Percentiles rank a stretch among this genome's conserved stretches.
phyloP scores from a whole-genome alignment of 1,140 invertebrate genomes.

The Ephestia elutella region DNA sequence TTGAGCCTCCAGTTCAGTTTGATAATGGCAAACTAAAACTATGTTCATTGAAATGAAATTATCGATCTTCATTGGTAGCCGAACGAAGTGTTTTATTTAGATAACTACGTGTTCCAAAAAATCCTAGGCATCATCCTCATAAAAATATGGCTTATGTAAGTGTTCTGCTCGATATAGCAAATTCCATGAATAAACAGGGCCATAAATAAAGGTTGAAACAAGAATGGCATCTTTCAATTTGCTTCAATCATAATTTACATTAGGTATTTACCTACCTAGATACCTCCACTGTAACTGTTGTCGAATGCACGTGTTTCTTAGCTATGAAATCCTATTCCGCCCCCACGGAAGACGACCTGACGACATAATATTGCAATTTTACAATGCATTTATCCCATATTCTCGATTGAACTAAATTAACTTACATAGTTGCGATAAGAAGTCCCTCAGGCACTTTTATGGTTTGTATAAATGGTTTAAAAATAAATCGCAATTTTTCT shows the following conservation, averaged over 20 bases:
- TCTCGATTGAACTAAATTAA: constrained; percentile 1
- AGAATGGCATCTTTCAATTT: neutral
- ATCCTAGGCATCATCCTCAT: too few relatives aligned
- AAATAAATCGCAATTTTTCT: neutral
- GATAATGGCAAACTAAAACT: too few relatives aligned
- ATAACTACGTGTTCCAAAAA: too few relatives aligned
- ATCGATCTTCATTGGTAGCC: too few relatives aligned
- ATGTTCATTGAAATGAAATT: too few relatives aligned
- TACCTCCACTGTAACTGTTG: neutral
- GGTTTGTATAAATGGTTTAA: neutral
- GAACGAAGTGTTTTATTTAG: too few relatives aligned
- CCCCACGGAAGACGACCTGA: constrained; percentile 12
- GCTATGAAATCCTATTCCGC: neutral
- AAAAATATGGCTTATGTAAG: too few relatives aligned
- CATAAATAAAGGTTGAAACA: neutral
- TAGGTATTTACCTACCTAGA: too few relatives aligned
- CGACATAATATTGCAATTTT: constrained; percentile 9
- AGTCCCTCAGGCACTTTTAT: neutral
- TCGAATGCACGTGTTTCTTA: constrained; percentile 4
- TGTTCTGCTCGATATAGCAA: too few relatives aligned
- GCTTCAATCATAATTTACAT: constrained; percentile 1
- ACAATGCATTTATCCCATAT: constrained; percentile 10
- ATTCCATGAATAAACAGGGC: too few relatives aligned
- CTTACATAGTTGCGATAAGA: neutral
- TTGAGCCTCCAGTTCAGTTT: too few relatives aligned